These are phyloP conservation scores for Meandrina meandrites DNA, from an alignment of 92 coral and sea anemone genomes.

Conservation along the genomic window DNA sequence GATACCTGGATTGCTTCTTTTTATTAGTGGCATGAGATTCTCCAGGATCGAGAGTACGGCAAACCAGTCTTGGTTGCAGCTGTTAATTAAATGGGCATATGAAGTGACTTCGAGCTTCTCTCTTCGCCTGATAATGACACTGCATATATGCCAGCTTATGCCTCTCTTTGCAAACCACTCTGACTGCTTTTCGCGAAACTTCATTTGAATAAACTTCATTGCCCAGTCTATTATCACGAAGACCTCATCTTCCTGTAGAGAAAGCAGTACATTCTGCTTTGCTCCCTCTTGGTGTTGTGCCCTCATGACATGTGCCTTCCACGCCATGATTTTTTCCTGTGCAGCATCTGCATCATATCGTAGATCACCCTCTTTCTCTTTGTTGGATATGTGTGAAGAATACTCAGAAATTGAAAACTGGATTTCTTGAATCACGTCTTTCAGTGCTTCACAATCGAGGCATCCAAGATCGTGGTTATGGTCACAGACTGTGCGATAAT, in stretches of 20 bases:
- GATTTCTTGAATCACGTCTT: background rate
- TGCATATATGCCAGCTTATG: slow-evolving; percentile 65
- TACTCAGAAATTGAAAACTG: background rate
- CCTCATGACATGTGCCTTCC: slow-evolving; percentile 61
- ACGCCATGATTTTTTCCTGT: slow-evolving; percentile 18
- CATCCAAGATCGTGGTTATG: slow-evolving; percentile 45
- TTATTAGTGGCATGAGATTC: slow-evolving; percentile 19
- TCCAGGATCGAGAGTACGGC: slow-evolving; percentile 32
- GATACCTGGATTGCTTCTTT: slow-evolving; percentile 8
- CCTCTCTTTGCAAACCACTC: background rate
- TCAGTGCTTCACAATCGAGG: slow-evolving; percentile 51
- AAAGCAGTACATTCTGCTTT: slow-evolving; percentile 41
- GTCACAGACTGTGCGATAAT: slow-evolving; percentile 29
- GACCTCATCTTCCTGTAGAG: slow-evolving; percentile 33
- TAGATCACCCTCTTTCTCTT: slow-evolving; percentile 47
- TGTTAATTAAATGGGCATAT: slow-evolving; percentile 43
- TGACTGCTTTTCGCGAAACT: slow-evolving; percentile 62
- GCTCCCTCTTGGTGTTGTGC: slow-evolving; percentile 44
- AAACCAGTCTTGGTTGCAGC: slow-evolving; percentile 55
- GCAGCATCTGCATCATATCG: slow-evolving; percentile 48
- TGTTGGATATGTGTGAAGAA: slow-evolving; percentile 33
- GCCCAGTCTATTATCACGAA: slow-evolving; percentile 65
- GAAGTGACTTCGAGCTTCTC: slow-evolving; percentile 21
- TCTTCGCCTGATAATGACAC: slow-evolving; percentile 25
- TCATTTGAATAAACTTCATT: slow-evolving; percentile 53